Percentiles rank a stretch among this genome's conserved stretches.
phyloP scores from a whole-genome alignment of 2,797 vertebrate genomes.

The Lophius americanus region DNA sequence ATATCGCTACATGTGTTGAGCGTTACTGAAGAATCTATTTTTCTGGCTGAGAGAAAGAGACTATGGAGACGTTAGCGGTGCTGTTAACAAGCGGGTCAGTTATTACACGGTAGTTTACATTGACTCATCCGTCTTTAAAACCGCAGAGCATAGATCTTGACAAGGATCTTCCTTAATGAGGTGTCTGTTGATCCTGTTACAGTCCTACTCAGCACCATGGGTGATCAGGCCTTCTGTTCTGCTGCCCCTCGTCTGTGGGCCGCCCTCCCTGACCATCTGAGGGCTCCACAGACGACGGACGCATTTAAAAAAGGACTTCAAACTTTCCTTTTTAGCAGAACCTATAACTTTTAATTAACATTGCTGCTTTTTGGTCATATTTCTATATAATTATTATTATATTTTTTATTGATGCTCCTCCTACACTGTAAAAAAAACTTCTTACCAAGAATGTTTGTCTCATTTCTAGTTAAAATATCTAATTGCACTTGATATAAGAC shows the following conservation, averaged over 20 bases:
- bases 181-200: conserved; percentile 37
- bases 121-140: conserved; percentile 49
- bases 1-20: not conserved
- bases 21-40: conserved; percentile 23
- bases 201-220: conserved; percentile 10
- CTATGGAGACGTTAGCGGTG: conserved; percentile 25
- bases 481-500: conserved; percentile 16
- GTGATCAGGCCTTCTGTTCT: conserved; percentile 27
- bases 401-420: too few species aligned
- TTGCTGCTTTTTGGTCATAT: too few species aligned
- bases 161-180: conserved; percentile 45
- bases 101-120: conserved; percentile 24
- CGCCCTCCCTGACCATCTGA: too few species aligned
- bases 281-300: too few species aligned
- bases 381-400: too few species aligned
- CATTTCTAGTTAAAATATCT: not conserved
- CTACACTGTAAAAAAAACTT: too few species aligned
- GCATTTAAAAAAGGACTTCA: too few species aligned
- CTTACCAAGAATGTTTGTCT: too few species aligned
- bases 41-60: conserved; percentile 7
- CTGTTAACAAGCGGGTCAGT: conserved; percentile 22
- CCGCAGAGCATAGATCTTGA: conserved; percentile 26
- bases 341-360: too few species aligned
- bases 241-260: too few species aligned
- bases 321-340: too few species aligned